Base-by-base conservation (phyloP, 2,888 invertebrate genomes). In the Drosophila colorata region DNA sequence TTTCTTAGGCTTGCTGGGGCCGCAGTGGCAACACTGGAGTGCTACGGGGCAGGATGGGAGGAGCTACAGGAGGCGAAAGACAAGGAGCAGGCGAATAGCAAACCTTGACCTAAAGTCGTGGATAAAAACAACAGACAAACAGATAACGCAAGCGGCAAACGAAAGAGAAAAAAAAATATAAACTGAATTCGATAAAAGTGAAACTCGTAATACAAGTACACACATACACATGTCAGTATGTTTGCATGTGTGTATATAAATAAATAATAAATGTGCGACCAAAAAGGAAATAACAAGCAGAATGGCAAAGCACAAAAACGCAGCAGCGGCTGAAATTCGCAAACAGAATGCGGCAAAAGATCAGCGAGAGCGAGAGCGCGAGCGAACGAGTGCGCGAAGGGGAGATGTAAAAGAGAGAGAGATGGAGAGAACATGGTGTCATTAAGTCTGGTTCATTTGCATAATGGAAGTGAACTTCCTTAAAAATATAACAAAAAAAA, bases 61-160 rank as follows among this genome's bases (percentile, higher is more conserved):
- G 38, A 9, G 23, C 31, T 31, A 18, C 40, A 47, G 23, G 23
- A 33, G 43, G 13, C 28, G 28, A 28, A 16, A 14, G 35, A 47
- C 23, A 66, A 46, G 52, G 67, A 48, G 49, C 59, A 43, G 48
- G 37, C 63, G 20, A 57, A 31, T 49, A 37, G 33, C 66, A 78
- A 76, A 74, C 70, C 84, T 81, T 81, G 84, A 84, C 84, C 81
- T 74, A 78, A 84, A 72, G 78, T 64, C 59, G 59, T 58, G 64
- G 69, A 75, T 57, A 68, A 53, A 70, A 55, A 76, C 60, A 77
- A 77, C 48, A 70, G 18, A 74, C 56, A 58, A 61, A 38, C 57
- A 58, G 65, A 70, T 74, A 66, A 70, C 60, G 74, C 33, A 69
- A 69, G 35, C 40, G 55, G 52, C 46, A 58, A 57, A 40, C 49